phyloP scores from a whole-genome alignment of 53 echinoderm and acorn worm genomes.

The Apostichopus leukothele region DNA sequence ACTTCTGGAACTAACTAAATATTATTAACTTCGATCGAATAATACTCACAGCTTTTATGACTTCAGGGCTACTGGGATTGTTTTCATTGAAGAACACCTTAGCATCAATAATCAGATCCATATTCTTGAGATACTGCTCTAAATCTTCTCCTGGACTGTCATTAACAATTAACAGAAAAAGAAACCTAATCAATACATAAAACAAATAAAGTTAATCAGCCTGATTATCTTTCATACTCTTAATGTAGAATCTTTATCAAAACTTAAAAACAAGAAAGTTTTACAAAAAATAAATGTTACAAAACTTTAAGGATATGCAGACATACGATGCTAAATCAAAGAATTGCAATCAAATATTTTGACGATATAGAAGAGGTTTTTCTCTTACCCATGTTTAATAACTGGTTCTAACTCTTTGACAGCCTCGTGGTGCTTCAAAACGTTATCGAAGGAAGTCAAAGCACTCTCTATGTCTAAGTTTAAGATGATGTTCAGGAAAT shows the following conservation, averaged over 20 bases:
- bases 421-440: slow-evolving; percentile 87
- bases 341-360: too few species aligned
- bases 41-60: slow-evolving; percentile 88
- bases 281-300: too few species aligned
- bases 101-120: slow-evolving; percentile 81
- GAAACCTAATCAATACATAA: too few species aligned
- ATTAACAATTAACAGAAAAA: too few species aligned
- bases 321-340: too few species aligned
- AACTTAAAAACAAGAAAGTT: too few species aligned
- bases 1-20: too few species aligned
- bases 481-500: not conserved
- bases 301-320: too few species aligned
- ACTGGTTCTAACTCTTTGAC: slow-evolving; percentile 75
- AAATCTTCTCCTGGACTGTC: slow-evolving; percentile 72
- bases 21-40: not conserved
- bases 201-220: too few species aligned
- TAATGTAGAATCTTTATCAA: too few species aligned
- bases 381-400: slow-evolving; percentile 83
- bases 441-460: slow-evolving; percentile 78
- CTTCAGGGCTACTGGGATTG: slow-evolving; percentile 93
- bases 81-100: slow-evolving; percentile 77
- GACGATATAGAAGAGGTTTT: not conserved
- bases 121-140: slow-evolving; percentile 80
- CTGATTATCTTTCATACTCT: too few species aligned
- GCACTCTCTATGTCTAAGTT: slow-evolving; percentile 82